Conservation (phyloP, 2,888 invertebrate genomes). For the Adelognathus sp. region DNA sequence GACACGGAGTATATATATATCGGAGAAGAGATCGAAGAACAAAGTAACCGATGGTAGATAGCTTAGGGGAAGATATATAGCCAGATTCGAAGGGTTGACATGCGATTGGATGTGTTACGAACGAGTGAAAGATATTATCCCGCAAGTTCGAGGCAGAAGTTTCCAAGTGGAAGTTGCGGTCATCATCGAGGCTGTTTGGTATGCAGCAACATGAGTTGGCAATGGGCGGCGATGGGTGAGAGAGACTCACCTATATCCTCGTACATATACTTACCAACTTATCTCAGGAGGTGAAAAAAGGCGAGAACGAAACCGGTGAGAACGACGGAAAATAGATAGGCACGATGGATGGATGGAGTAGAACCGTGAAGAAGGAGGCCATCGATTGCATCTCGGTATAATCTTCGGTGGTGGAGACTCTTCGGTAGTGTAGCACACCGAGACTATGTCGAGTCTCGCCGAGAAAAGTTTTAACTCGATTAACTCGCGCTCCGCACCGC, state of each 20-base stretch:
- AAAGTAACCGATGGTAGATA: neutral
- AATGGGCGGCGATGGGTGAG: neutral
- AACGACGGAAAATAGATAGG: neutral
- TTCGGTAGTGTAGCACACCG: no score
- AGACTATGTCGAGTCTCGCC: constrained; percentile 7
- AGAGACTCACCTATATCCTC: neutral
- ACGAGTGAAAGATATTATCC: constrained; percentile 32
- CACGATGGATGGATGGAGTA: neutral
- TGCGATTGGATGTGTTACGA: constrained; percentile 27
- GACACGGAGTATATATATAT: neutral
- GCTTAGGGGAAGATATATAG: constrained; percentile 30
- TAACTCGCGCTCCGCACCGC: constrained; percentile 17
- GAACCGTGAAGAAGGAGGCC: neutral
- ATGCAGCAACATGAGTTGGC: neutral
- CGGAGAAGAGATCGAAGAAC: neutral
- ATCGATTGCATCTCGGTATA: constrained; percentile 24
- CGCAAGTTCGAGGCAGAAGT: neutral
- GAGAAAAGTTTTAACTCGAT: constrained; percentile 48
- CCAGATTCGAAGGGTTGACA: neutral
- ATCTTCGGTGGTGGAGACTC: neutral
- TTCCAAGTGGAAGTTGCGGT: constrained; percentile 35
- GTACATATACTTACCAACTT: constrained; percentile 19
- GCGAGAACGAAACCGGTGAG: neutral
- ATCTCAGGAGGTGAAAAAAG: neutral
- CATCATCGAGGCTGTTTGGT: constrained; percentile 21